These are phyloP conservation scores for Muscicapa adusta DNA, from an alignment of 2,113 vertebrate genomes.

Conservation along the genomic window DNA sequence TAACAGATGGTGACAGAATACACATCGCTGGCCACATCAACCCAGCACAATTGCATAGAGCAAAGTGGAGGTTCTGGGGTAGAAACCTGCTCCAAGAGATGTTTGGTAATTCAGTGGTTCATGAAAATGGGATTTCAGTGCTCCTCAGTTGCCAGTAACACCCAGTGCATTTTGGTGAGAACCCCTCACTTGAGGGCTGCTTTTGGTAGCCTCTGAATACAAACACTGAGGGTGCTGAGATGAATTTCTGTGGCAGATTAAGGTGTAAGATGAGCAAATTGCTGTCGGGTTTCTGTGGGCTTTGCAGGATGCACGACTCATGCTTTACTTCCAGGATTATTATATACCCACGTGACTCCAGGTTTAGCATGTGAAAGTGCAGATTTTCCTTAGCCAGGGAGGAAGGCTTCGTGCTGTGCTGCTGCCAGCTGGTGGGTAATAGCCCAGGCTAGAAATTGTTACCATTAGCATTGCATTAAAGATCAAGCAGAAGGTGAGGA, in stretches of 20 bases:
- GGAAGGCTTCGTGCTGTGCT: background rate
- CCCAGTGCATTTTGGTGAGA: background rate
- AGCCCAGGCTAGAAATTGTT: background rate
- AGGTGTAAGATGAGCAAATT: background rate
- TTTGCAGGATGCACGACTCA: background rate
- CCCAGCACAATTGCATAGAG: too few relatives aligned
- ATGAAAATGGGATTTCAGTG: background rate
- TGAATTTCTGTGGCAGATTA: background rate
- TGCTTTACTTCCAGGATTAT: background rate
- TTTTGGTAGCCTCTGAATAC: background rate
- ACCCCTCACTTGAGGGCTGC: background rate
- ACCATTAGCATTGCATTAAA: background rate
- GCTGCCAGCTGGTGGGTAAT: constrained; percentile 5
- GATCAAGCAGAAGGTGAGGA: constrained; percentile 4
- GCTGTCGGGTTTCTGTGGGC: background rate
- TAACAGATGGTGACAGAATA: too few relatives aligned
- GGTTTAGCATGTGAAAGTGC: background rate
- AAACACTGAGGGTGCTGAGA: background rate
- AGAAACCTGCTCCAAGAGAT: background rate
- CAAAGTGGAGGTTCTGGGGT: background rate
- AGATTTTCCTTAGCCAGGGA: background rate
- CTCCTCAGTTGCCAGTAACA: background rate
- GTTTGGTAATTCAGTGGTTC: background rate
- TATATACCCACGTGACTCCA: background rate
- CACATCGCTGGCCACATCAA: too few relatives aligned